Base-by-base conservation (phyloP, 2,888 invertebrate species). In the Heliconius hortense region DNA sequence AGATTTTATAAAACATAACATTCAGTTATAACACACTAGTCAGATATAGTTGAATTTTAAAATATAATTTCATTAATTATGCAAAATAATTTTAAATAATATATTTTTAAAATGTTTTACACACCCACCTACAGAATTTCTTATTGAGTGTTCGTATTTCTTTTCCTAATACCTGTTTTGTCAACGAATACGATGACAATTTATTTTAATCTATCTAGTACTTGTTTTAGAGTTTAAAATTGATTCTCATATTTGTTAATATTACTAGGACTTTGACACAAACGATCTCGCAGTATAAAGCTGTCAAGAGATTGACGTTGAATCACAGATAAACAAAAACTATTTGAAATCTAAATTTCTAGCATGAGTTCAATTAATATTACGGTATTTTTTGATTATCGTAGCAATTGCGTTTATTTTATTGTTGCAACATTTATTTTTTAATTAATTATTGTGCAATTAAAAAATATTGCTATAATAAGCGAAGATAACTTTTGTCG, bases 41-140 rank as follows among this genome's bases (percentile, higher is more conserved):
- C n/a, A 56, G 69, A 56, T n/a, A 62, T 60, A 75, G 31, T 28
- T 72, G 21, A 60, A 68, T 48, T 28, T 21, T 11, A 35, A 2
- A 70, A n/a, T 60, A 31, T 59, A 48, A 53, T 73, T 62, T 48
- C 31, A 56, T 35, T 70, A 62, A 59, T n/a, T 53, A 31, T 56
- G 7, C 21, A n/a, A 69, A 56, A 24, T 69, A 31, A 69, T 35
- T 5, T 0, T 31, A 69, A 68, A 68, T 11, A 53, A 35, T 64
- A 48, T 35, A 21, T 78, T 66, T 71, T 53, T 67, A 74, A 77
- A 72, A 77, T 70, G 68, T 77, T 78, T 78, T 76, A 80, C 82
- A 82, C 82, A 82, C 82, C 82, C 82, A 80, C 78, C 74, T 62
- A 76, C 75, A 78, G 63, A 78, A 76, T 81, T 82, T 80, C 79